A percentile compares a stretch with the other conserved stretches of the same genome.
Conservation (phyloP, 2,888 invertebrate genomes). For the Drosophila robusta region DNA sequence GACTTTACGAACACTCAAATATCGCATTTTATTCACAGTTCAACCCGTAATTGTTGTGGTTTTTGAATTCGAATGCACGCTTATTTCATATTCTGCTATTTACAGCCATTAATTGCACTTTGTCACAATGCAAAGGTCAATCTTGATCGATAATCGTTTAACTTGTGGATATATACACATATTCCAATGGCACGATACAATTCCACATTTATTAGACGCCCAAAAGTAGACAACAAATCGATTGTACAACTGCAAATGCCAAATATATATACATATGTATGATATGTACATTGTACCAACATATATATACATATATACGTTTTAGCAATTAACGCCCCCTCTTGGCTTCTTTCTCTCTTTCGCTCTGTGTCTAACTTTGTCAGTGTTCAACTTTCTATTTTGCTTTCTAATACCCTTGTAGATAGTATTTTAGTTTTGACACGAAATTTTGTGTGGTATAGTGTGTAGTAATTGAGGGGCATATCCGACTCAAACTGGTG, state of each 20-base stretch:
- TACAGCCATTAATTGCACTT: conserved; percentile 3
- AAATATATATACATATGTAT: neutral
- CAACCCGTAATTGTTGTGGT: neutral
- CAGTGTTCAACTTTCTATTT: conserved; percentile 24
- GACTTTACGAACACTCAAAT: conserved; percentile 13
- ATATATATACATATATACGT: conserved; percentile 1
- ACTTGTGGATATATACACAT: neutral
- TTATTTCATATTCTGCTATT: neutral
- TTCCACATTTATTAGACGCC: conserved; percentile 7
- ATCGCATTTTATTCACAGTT: neutral
- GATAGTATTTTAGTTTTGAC: neutral
- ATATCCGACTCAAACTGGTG: too few relatives aligned
- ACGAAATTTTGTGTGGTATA: too few relatives aligned
- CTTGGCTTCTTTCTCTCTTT: neutral
- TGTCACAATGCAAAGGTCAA: conserved; percentile 14
- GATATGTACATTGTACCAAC: conserved; percentile 1
- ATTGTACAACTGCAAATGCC: conserved; percentile 11
- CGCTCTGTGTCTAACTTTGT: neutral
- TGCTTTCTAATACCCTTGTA: neutral
- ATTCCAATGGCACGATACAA: neutral
- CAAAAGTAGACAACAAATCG: conserved; percentile 10
- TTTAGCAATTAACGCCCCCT: conserved; percentile 24
- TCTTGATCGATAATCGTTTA: conserved; percentile 26
- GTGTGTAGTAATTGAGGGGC: too few relatives aligned
- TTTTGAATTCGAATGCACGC: conserved; percentile 1